Evolutionary conservation across 2,113 vertebrate genomes (phyloP).

Genomic region (Myotis yumanensis): DNA sequence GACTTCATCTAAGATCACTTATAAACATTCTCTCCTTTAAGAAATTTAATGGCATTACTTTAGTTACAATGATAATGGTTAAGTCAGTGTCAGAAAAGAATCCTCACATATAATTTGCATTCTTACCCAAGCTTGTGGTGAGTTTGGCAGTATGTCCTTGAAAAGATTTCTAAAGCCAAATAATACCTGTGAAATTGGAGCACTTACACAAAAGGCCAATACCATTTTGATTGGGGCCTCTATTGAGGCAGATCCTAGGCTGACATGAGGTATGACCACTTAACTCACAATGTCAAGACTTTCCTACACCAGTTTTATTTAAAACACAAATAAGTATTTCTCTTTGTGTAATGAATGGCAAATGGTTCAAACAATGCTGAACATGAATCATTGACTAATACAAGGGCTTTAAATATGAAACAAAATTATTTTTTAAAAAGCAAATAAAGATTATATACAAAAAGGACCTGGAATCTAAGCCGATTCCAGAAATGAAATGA

Average conservation of each 20-base stretch:
- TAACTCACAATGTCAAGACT: conserved; percentile 45
- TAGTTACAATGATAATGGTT: not conserved
- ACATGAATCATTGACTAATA: conserved; percentile 75
- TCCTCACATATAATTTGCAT: not conserved
- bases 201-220: not conserved
- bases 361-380: conserved; percentile 69
- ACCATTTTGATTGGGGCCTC: not conserved
- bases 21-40: not conserved
- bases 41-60: not conserved
- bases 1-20: not conserved
- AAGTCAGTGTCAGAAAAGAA: not conserved
- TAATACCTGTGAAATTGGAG: not conserved
- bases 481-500: conserved; percentile 65
- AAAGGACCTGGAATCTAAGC: conserved; percentile 61
- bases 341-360: conserved; percentile 50
- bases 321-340: conserved; percentile 75
- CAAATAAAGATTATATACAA: conserved; percentile 82
- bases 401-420: conserved; percentile 85
- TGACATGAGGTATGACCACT: not conserved
- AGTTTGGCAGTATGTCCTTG: not conserved
- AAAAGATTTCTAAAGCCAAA: conserved; percentile 6
- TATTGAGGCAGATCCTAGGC: not conserved
- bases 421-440: conserved; percentile 75
- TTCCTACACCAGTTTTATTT: conserved; percentile 80
- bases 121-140: not conserved